These are phyloP conservation scores for Megaceryle alcyon DNA, from an alignment of 2,797 vertebrate genomes.

Conservation along the genomic window DNA sequence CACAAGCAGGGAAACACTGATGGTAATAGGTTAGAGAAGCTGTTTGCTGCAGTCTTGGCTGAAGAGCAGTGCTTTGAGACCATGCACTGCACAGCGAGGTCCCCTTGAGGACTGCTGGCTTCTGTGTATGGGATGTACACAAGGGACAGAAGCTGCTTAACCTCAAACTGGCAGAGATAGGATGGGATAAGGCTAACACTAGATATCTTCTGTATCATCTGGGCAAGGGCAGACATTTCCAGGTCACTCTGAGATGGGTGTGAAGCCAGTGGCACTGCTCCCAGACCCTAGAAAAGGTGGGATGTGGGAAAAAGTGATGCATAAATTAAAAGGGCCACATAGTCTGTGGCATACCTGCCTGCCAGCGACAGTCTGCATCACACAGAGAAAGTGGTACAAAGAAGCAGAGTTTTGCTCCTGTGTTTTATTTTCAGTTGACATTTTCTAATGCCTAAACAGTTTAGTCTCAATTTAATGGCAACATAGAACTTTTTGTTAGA, in stretches of 20 bases:
- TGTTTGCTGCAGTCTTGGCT: background rate
- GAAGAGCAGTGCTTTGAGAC: background rate
- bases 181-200: background rate
- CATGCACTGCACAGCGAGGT: fast-evolving
- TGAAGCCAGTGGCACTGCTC: background rate
- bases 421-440: background rate
- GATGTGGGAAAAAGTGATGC: background rate
- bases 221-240: background rate
- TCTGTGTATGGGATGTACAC: fast-evolving
- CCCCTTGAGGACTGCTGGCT: background rate
- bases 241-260: background rate
- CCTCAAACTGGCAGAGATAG: background rate
- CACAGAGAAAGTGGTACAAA: background rate
- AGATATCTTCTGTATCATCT: background rate
- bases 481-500: background rate
- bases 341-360: background rate
- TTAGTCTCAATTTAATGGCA: background rate
- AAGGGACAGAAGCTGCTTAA: background rate
- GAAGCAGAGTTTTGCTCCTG: background rate
- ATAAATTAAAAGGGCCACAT: background rate
- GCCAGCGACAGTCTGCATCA: background rate
- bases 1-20: background rate
- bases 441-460: background rate
- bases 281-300: background rate
- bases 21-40: background rate